These are phyloP conservation scores for Mareca penelope DNA, from an alignment of 2,797 vertebrate genomes.

Conservation along the genomic window DNA sequence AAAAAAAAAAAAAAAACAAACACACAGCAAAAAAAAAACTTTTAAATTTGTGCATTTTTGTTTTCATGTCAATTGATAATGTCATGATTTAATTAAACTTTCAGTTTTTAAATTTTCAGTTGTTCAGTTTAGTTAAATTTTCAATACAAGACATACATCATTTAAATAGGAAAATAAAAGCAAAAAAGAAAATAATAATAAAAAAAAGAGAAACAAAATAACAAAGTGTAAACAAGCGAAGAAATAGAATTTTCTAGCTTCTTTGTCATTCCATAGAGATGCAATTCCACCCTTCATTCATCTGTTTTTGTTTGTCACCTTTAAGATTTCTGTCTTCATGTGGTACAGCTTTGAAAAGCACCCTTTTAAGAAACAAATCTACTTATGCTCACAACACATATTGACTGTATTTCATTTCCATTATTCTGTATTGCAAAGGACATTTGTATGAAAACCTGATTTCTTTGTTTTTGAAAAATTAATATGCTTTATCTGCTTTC, in stretches of 20 bases:
- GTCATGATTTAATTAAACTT: not conserved
- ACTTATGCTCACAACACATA: not conserved
- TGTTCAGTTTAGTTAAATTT: not conserved
- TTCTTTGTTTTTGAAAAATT: constrained; percentile 44
- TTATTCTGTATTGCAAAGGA: not conserved
- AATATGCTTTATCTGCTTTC: constrained; percentile 1
- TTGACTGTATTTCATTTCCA: not conserved
- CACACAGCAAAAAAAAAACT: rapidly evolving
- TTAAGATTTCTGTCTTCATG: not conserved
- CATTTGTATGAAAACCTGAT: not conserved
- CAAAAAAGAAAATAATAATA: no score
- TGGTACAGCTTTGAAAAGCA: not conserved
- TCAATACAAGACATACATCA: not conserved
- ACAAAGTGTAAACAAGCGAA: not conserved
- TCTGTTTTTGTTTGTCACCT: not conserved
- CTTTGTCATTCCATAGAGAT: not conserved
- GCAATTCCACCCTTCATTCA: not conserved
- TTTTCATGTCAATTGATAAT: not conserved
- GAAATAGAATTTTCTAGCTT: not conserved
- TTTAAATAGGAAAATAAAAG: not conserved
- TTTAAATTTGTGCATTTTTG: not conserved
- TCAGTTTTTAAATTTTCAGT: not conserved
- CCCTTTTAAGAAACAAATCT: not conserved
- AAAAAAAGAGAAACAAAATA: not conserved
- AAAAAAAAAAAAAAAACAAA: not conserved